phyloP scores from a whole-genome alignment of 2,113 vertebrate genomes.

The Phaetusa simplex region DNA sequence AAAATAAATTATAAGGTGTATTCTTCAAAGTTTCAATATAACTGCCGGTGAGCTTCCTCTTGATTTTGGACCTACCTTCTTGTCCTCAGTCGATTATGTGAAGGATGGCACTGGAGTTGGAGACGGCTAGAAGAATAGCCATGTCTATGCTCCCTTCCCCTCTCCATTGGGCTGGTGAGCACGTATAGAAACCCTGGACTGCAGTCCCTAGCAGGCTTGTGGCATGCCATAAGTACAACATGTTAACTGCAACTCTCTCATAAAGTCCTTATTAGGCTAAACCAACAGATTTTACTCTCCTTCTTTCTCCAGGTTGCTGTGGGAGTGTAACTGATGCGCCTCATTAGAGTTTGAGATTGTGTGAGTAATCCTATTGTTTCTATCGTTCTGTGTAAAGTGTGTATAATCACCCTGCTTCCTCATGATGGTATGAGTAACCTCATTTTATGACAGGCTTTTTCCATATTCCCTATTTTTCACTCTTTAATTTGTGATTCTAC shows the following conservation, averaged over 20 bases:
- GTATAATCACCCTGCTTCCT: slow-evolving; percentile 50
- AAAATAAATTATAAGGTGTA: neutral
- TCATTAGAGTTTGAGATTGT: slow-evolving; percentile 57
- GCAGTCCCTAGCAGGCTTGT: neutral
- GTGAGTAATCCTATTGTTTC: slow-evolving; percentile 66
- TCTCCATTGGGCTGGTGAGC: neutral
- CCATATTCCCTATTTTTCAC: neutral
- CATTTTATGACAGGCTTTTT: slow-evolving; percentile 48
- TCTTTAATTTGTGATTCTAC: neutral
- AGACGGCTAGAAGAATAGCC: neutral
- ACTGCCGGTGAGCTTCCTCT: neutral
- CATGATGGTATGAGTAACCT: slow-evolving; percentile 57
- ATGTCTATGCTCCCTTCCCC: neutral
- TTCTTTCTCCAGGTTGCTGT: slow-evolving; percentile 48
- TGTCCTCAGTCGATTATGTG: neutral
- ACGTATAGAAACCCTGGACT: neutral
- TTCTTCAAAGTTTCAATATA: neutral
- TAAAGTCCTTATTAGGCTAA: slow-evolving; percentile 32
- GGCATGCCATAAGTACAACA: neutral
- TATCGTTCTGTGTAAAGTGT: neutral
- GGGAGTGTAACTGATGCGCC: slow-evolving; percentile 56
- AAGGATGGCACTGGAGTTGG: neutral
- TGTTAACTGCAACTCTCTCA: neutral
- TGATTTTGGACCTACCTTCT: neutral
- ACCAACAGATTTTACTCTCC: neutral